Percentiles rank a stretch among this genome's conserved stretches.
These are phyloP conservation scores for Pachypeltis micranthus DNA, from an alignment of 1,140 invertebrate genomes.

Conservation along the genomic window DNA sequence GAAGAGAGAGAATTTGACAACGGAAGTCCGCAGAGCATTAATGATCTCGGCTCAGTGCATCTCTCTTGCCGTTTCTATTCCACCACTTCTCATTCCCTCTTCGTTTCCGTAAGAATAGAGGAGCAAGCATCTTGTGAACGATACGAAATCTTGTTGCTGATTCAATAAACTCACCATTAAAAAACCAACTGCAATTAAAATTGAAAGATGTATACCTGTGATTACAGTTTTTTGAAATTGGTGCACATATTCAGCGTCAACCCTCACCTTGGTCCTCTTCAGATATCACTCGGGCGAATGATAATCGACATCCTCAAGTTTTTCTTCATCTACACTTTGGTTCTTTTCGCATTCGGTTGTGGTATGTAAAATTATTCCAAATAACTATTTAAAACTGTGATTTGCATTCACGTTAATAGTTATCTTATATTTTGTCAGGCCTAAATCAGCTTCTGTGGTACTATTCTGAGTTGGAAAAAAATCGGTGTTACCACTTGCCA, in stretches of 20 bases:
- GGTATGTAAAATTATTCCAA: conserved; percentile 45
- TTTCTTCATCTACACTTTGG: conserved; percentile 83
- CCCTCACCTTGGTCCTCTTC: conserved; percentile 81
- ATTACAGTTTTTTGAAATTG: conserved; percentile 68
- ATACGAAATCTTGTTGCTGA: too few relatives aligned
- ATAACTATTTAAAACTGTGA: not conserved
- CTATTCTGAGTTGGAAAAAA: conserved; percentile 78
- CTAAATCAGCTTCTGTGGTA: conserved; percentile 92
- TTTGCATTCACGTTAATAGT: conserved; percentile 18
- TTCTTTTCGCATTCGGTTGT: conserved; percentile 80
- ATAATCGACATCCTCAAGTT: conserved; percentile 88
- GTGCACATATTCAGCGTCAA: conserved; percentile 94
- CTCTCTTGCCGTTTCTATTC: too few relatives aligned
- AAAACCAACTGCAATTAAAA: too few relatives aligned
- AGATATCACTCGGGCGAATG: conserved; percentile 81
- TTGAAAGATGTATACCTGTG: too few relatives aligned
- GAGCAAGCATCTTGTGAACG: too few relatives aligned
- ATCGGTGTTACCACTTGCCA: conserved; percentile 64
- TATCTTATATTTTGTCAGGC: conserved; percentile 37
- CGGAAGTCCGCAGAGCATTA: too few relatives aligned
- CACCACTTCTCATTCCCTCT: too few relatives aligned
- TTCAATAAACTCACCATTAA: too few relatives aligned
- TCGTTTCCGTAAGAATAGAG: too few relatives aligned
- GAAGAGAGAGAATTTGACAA: too few relatives aligned
- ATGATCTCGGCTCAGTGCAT: too few relatives aligned